Conservation (phyloP, 53 echinoderm and acorn worm species). For the Holothuria leucospilota region DNA sequence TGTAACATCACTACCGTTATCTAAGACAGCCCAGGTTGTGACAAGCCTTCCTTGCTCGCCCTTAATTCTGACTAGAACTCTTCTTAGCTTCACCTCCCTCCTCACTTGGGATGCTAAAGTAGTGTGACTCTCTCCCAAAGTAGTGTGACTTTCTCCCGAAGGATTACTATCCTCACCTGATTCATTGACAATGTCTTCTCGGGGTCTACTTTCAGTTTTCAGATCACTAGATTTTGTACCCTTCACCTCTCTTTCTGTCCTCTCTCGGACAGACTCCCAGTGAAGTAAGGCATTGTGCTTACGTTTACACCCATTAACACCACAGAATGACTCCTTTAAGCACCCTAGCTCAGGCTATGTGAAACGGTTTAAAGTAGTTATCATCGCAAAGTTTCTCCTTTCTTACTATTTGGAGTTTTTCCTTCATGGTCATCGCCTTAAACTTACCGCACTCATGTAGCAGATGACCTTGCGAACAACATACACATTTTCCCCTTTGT, state of each 20-base stretch:
- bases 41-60: slow-evolving; percentile 6
- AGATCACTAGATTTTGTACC: no score
- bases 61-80: not conserved
- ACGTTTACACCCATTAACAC: not conserved
- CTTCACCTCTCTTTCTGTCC: no score
- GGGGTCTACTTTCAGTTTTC: no score
- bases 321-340: not conserved
- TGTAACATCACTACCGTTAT: no score
- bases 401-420: slow-evolving; percentile 2
- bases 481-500: no score
- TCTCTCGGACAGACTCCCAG: not conserved
- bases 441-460: slow-evolving; percentile 7
- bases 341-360: slow-evolving; percentile 25
- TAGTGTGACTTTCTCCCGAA: not conserved
- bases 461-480: not conserved
- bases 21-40: slow-evolving; percentile 60
- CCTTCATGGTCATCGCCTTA: not conserved
- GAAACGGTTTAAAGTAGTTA: slow-evolving; percentile 33
- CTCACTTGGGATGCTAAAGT: not conserved
- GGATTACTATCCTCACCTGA: not conserved
- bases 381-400: slow-evolving; percentile 13
- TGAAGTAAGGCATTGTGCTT: slow-evolving; percentile 26
- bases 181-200: no score
- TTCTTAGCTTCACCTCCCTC: slow-evolving; percentile 19
- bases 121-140: no score